Conservation (phyloP, 2,797 vertebrate species). For the Danio aesculapii region DNA sequence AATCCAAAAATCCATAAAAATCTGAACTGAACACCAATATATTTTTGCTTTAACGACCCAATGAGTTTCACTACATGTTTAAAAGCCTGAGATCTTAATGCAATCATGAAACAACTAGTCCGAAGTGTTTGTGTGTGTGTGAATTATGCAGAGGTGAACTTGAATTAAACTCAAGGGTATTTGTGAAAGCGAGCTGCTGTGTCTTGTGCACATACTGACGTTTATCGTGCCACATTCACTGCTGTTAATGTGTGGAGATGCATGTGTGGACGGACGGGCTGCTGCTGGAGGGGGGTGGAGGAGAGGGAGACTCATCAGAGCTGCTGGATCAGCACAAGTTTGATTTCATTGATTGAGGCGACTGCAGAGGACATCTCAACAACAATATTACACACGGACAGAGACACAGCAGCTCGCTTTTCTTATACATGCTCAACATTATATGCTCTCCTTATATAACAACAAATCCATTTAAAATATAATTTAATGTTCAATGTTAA, state of each 20-base stretch:
- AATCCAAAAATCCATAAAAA: too few species aligned
- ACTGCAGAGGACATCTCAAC: slow-evolving; percentile 82
- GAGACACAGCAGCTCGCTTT: neutral
- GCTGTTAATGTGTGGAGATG: slow-evolving; percentile 80
- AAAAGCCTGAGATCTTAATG: slow-evolving; percentile 33
- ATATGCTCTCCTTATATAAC: neutral
- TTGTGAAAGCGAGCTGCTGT: slow-evolving; percentile 53
- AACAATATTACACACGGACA: slow-evolving; percentile 29
- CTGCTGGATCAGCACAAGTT: slow-evolving; percentile 85
- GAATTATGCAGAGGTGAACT: slow-evolving; percentile 83
- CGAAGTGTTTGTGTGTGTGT: slow-evolving; percentile 59
- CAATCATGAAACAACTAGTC: slow-evolving; percentile 49
- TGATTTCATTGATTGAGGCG: slow-evolving; percentile 84
- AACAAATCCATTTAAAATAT: neutral
- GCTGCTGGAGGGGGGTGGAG: slow-evolving; percentile 40
- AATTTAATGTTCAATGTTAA: neutral
- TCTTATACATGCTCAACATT: neutral
- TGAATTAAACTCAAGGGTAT: slow-evolving; percentile 84
- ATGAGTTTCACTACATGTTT: slow-evolving; percentile 27
- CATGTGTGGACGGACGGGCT: slow-evolving; percentile 59
- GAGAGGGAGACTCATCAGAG: slow-evolving; percentile 60
- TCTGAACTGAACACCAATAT: too few species aligned
- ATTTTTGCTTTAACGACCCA: slow-evolving; percentile 9
- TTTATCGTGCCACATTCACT: slow-evolving; percentile 81
- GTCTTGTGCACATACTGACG: slow-evolving; percentile 78